A percentile compares a stretch with the other conserved stretches of the same genome.
Conservation (phyloP, 2,797 vertebrate genomes). For the Sibirionetta formosa region DNA sequence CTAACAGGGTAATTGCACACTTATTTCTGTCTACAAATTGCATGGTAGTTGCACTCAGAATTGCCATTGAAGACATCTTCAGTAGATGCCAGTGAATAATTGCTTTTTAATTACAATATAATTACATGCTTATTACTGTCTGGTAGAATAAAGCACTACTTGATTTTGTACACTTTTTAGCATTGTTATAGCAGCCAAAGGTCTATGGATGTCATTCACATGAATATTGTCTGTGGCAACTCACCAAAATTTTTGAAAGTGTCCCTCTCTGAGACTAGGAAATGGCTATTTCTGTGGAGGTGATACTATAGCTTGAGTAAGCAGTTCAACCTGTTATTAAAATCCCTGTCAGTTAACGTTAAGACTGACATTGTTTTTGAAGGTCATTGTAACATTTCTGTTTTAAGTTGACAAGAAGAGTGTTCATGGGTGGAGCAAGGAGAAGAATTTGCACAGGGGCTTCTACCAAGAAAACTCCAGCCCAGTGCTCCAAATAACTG, state of each 20-base stretch:
- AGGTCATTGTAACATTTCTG: neutral
- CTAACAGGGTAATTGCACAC: conserved; percentile 82
- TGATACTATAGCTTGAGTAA: conserved; percentile 29
- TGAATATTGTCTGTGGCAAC: conserved; percentile 15
- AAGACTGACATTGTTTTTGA: neutral
- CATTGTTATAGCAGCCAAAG: conserved; percentile 51
- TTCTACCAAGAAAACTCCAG: neutral
- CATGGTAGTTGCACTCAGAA: conserved; percentile 79
- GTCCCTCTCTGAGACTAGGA: conserved; percentile 8
- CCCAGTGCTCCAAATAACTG: neutral
- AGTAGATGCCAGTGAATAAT: conserved; percentile 80
- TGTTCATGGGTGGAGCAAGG: neutral
- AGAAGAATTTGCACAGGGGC: neutral
- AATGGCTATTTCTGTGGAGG: neutral
- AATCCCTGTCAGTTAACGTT: neutral
- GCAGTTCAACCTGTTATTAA: conserved; percentile 38
- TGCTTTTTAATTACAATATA: conserved; percentile 84
- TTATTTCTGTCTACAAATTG: conserved; percentile 83
- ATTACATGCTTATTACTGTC: conserved; percentile 76
- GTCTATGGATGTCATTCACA: conserved; percentile 24
- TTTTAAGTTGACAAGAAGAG: neutral
- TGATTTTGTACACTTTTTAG: conserved; percentile 52
- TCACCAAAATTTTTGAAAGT: conserved; percentile 51
- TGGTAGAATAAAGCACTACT: conserved; percentile 71
- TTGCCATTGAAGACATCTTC: conserved; percentile 78